These are phyloP conservation scores for Nothura maculosa DNA, from an alignment of 2,797 vertebrate genomes.

Conservation along the genomic window DNA sequence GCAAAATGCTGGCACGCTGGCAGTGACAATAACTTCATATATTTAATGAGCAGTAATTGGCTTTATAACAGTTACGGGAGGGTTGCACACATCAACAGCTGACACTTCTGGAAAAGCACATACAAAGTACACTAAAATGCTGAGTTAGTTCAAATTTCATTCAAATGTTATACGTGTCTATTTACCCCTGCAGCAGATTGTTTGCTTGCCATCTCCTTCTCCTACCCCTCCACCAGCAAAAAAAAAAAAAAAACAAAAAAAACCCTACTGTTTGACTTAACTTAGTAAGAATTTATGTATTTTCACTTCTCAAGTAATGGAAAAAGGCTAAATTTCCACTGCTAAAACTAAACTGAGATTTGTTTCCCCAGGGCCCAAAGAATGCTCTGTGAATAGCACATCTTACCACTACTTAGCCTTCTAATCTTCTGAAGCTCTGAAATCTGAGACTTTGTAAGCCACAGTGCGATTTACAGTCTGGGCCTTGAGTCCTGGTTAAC, in stretches of 20 bases:
- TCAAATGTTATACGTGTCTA: rapidly evolving
- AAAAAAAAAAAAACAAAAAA: neutral
- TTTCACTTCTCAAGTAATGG: neutral
- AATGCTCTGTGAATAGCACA: neutral
- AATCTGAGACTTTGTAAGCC: neutral
- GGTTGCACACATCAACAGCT: neutral
- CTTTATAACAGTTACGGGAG: neutral
- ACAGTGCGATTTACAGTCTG: neutral
- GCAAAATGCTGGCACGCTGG: neutral
- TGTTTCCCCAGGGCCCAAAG: neutral
- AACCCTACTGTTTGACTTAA: neutral
- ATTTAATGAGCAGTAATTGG: neutral
- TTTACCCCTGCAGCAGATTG: neutral
- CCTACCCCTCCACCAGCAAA: neutral
- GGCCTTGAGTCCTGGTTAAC: rapidly evolving
- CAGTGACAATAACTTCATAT: neutral
- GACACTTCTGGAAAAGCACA: neutral
- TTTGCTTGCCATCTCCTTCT: neutral
- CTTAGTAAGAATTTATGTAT: neutral
- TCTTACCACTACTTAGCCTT: neutral
- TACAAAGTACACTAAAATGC: neutral
- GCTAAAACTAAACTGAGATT: neutral
- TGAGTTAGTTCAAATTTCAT: neutral
- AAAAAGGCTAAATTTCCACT: neutral
- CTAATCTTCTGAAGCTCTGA: slow-evolving; percentile 23